Evolutionary conservation across 2,797 vertebrate species (phyloP), one percentile per base, ranked within the genome.

Genomic region (Ciconia nigra): DNA sequence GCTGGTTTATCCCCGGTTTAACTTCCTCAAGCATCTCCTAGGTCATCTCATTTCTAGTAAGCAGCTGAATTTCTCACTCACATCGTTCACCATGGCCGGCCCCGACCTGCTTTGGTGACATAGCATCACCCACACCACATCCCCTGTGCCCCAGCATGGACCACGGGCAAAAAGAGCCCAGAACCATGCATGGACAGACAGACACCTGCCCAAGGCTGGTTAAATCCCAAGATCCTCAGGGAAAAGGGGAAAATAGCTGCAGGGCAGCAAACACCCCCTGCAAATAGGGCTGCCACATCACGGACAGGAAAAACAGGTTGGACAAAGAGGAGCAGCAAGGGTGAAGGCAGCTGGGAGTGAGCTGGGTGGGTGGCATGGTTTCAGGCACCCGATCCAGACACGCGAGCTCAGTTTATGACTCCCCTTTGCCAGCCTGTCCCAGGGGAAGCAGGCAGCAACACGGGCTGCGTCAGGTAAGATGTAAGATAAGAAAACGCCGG

Each of bases 81-180:
- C 22, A 2, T 5, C 1, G 2, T n/a, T 63, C 5, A 0, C 37
- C 42, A 17, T 3, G 0, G 24, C 24, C 2, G 0, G 28, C 22
- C 54, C 26, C 2, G 5, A 15, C 11, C 26, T 2, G 4, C 19
- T 26, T 59, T 3, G 3, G 55, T 28, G 41, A 8, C 0, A 1
- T 9, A 25, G 47, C 37, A 7, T 49, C 54, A 35, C 39, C 6
- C 31, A 10, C 7, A 1, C 4, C 47, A 31, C 4, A 0, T 33
- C 25, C 22, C 15, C 35, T 5, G 0, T 9, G 7, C 19, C 15
- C 11, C 52, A 8, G 21, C 1, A 0, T 3, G 42, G 81, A 15
- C 13, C 35, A 8, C 1, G 1, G 42, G 28, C 26, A 26, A 28
- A 41, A 29, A 12, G 29, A 82, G 28, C 28, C 33, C 44, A 13